phyloP scores from a whole-genome alignment of 2,113 vertebrate species.

The Fregetta grallaria region DNA sequence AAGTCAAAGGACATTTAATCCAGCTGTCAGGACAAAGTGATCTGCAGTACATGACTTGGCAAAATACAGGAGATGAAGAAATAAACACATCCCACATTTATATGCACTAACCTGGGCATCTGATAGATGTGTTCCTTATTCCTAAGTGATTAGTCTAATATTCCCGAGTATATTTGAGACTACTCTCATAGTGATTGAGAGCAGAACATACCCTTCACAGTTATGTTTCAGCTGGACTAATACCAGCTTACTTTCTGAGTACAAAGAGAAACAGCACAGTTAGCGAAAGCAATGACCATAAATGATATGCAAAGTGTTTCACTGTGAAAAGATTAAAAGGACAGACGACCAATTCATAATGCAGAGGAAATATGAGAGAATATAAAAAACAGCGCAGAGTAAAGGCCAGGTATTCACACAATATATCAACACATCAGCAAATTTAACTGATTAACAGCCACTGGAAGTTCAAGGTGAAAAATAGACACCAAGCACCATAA shows the following conservation, averaged over 20 bases:
- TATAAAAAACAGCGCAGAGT: background rate
- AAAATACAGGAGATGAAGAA: background rate
- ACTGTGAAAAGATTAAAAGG: background rate
- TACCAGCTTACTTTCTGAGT: background rate
- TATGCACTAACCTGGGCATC: background rate
- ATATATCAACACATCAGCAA: background rate
- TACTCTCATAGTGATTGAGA: background rate
- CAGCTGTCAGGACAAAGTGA: background rate
- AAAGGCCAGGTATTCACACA: background rate
- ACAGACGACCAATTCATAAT: background rate
- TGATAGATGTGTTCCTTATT: no score
- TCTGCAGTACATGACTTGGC: background rate
- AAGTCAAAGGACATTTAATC: background rate
- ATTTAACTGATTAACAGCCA: background rate
- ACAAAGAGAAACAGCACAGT: background rate
- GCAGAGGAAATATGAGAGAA: background rate
- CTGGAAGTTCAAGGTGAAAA: background rate
- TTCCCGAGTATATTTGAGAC: background rate
- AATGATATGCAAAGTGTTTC: background rate
- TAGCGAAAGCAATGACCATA: background rate
- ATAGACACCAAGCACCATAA: fast-evolving
- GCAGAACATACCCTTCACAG: background rate
- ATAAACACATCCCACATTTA: background rate
- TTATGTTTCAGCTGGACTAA: background rate
- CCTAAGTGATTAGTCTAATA: background rate